Evolutionary conservation across 2,888 invertebrate genomes (phyloP), one percentile per base, ranked within the genome.

Genomic region (Tupiocoris notatus): DNA sequence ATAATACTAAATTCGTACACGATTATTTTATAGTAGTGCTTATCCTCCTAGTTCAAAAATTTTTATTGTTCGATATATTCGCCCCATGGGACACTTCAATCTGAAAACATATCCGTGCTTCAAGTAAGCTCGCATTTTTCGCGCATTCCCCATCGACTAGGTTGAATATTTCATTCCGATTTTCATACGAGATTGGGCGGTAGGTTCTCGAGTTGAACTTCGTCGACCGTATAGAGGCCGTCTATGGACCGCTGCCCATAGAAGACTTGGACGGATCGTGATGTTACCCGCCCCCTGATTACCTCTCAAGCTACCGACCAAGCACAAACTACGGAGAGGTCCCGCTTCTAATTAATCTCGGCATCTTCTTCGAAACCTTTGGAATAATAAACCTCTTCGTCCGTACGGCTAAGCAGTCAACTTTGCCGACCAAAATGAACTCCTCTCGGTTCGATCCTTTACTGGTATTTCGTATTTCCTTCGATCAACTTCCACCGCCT

Each of bases 301-400:
- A 70, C 70, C 70, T 70, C 22, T 59, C 70, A 39, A 25, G 70
- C 70, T 70, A 70, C 70, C 59, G 70, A 39, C 39, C 39, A 39
- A 39, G 39, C 39, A 39, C 39, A 39, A 39, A 39, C 39, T 39
- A 3, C 39, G 3, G 39, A 39, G 39, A 70, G 59, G 70, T 70
- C 70, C 70, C 25, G 70, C 70, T 70, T 59, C 70, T 70, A 70
- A 70, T 70, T 70, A 70, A 70, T 70, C 70, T 70, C 70, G 70
- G 70, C 59, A 70, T 70, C 70, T 70, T 59, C 23, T 70, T 54
- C 58, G 25, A 22, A 70, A 25, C 70, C 25, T 70, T 22, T 12
- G 59, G 70, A 70, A 70, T 70, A 70, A 70, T 70, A 70, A 70
- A 70, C 70, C 70, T 67, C 67, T 59, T 59, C 59, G 59, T 59